Evolutionary conservation across 2,888 invertebrate species (phyloP), one percentile per base, ranked within the genome.

Genomic region (Cephus spinipes): DNA sequence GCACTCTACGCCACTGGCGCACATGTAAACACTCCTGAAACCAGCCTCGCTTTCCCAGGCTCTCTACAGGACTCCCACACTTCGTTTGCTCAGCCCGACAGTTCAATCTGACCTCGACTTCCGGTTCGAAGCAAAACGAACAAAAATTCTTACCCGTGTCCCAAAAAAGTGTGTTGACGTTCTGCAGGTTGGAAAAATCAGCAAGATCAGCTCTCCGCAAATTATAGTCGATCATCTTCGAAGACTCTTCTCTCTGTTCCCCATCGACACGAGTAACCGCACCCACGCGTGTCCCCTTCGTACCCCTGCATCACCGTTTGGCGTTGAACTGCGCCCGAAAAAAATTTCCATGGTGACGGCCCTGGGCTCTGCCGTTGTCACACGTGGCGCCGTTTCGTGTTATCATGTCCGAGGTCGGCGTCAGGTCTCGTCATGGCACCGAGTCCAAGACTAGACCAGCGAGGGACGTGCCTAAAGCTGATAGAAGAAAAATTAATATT

Each of bases 341-440:
- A 23, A 23, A 55, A 55, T 55, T 9, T 23, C 55, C 55, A 23
- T 23, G 23, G 23, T 23, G 23, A 23, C 55, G 55, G 55, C 55
- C 23, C 55, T 55, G 55, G 23, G 6, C 55, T 23, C 9, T 9
- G 55, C 55, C 55, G 55, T 55, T 74, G 77, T 77, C 74, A 77
- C 77, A 77, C 77, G 77, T 77, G 77, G 77, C 77, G 69, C 73
- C 74, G 77, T 71, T 77, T 77, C 77, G 74, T 74, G 77, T 74
- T 77, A 77, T 77, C 77, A 74, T 74, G 73, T 69, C 74, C 77
- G 73, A 73, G 74, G 68, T 74, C 74, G 77, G 77, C 77, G 77
- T 77, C 77, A 74, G 74, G 74, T 69, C 55, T 55, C 55, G 55
- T 55, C 55, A 23, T 55, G 55, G 55, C 15, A 55, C 55, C 55